Conservation (phyloP, 2,888 invertebrate species). For the Argyra leucocephala region DNA sequence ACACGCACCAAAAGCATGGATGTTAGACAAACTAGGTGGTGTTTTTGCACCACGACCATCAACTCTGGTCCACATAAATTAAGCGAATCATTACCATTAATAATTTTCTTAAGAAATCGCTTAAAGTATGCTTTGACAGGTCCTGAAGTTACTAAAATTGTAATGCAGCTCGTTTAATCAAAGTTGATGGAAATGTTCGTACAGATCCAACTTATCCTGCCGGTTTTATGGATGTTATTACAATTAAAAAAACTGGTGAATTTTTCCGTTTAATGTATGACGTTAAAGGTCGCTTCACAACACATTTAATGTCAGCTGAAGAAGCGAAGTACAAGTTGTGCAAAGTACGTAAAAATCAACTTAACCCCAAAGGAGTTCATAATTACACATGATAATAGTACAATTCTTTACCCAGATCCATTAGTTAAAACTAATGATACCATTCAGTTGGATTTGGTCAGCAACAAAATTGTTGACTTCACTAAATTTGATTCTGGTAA, state of each 20-base stretch:
- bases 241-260: conserved; percentile 96
- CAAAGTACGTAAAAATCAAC: conserved; percentile 81
- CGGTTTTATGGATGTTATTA: conserved; percentile 99
- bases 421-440: conserved; percentile 94
- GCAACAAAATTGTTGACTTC: conserved; percentile 90
- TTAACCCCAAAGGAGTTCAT: conserved; percentile 89
- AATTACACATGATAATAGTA: conserved; percentile 94
- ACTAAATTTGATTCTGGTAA: conserved; percentile 98
- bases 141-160: conserved; percentile 93
- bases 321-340: conserved; percentile 99
- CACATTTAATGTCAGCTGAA: conserved; percentile 92
- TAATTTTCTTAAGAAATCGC: conserved; percentile 93
- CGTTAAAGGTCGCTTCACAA: conserved; percentile 94
- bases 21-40: conserved; percentile 98
- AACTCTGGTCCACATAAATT: conserved; percentile 96
- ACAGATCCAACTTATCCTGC: conserved; percentile 96
- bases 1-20: conserved; percentile 99
- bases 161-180: conserved; percentile 95
- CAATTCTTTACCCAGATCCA: conserved; percentile 97
- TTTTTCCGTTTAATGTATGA: conserved; percentile 97
- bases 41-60: conserved; percentile 96
- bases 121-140: conserved; percentile 96
- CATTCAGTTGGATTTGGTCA: conserved; percentile 87
- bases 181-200: conserved; percentile 95
- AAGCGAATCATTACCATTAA: conserved; percentile 90